Evolutionary conservation across 2,888 invertebrate species (phyloP).

Genomic region (Heliconius ethilla): DNA sequence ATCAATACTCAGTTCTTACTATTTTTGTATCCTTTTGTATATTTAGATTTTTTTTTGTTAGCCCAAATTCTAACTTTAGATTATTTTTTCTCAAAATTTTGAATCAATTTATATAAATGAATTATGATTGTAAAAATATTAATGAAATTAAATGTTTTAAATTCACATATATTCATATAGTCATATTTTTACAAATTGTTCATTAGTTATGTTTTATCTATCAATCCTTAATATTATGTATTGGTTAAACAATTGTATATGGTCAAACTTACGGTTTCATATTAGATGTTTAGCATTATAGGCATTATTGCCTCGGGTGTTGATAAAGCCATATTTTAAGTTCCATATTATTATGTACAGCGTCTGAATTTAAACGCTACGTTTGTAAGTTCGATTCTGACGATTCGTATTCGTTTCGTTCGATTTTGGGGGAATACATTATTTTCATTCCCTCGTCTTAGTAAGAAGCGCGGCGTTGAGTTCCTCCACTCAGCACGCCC

Average conservation of each 20-base stretch:
- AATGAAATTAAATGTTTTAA: background rate
- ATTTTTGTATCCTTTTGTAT: background rate
- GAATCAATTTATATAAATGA: background rate
- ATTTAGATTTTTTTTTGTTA: background rate
- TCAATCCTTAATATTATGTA: conserved; percentile 2
- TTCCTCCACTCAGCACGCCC: too few relatives aligned
- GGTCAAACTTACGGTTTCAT: conserved; percentile 3
- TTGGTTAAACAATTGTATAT: background rate
- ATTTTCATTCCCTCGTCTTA: background rate
- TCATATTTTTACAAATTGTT: conserved; percentile 7
- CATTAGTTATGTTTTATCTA: background rate
- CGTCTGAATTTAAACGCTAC: background rate
- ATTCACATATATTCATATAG: background rate
- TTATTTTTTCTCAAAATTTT: background rate
- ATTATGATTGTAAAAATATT: conserved; percentile 16
- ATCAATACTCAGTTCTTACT: conserved; percentile 9
- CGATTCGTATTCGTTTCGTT: too few relatives aligned
- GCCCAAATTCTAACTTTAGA: background rate
- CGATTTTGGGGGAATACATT: background rate
- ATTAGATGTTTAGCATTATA: conserved; percentile 13
- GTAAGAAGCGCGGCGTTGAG: too few relatives aligned
- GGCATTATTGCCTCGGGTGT: conserved; percentile 54
- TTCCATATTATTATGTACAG: conserved; percentile 55
- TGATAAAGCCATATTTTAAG: conserved; percentile 73
- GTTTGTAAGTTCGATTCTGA: background rate